A percentile compares a stretch with the other conserved stretches of the same genome.
These are phyloP conservation scores for Passer domesticus DNA, from an alignment of 2,113 vertebrate species.

Conservation along the genomic window DNA sequence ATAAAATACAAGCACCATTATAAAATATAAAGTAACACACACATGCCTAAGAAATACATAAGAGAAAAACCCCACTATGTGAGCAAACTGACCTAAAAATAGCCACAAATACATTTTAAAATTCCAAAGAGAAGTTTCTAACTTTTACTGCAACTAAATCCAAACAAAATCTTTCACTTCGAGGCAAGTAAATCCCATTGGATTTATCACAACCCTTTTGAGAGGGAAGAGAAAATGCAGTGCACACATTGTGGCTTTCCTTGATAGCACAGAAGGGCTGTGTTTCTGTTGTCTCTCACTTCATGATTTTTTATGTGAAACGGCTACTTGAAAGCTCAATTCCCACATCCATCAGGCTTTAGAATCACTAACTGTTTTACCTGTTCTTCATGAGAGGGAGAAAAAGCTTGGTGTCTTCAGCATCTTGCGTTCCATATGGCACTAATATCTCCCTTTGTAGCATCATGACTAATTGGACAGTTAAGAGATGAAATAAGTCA, in stretches of 20 bases:
- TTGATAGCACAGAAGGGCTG: not conserved
- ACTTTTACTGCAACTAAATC: not conserved
- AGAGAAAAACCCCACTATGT: accelerated
- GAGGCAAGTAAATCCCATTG: not conserved
- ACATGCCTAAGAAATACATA: not conserved
- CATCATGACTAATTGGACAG: not conserved
- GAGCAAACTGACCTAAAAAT: not conserved
- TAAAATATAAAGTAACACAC: not conserved
- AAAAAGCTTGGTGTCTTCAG: not conserved
- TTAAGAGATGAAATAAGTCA: not conserved
- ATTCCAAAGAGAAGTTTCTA: not conserved
- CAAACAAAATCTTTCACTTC: not conserved
- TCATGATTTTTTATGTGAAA: not conserved
- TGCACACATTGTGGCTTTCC: not conserved
- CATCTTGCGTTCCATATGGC: not conserved
- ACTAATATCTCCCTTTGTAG: not conserved
- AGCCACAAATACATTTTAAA: not conserved
- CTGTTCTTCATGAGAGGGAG: not conserved
- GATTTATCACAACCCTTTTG: not conserved
- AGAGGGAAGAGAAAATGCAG: not conserved
- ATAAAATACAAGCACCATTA: not conserved
- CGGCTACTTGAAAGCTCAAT: not conserved
- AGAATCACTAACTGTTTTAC: not conserved
- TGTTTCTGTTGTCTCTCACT: not conserved
- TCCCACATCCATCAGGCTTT: not conserved